These are phyloP conservation scores for Brachirus orientalis DNA, from an alignment of 2,113 vertebrate species.

Conservation along the genomic window DNA sequence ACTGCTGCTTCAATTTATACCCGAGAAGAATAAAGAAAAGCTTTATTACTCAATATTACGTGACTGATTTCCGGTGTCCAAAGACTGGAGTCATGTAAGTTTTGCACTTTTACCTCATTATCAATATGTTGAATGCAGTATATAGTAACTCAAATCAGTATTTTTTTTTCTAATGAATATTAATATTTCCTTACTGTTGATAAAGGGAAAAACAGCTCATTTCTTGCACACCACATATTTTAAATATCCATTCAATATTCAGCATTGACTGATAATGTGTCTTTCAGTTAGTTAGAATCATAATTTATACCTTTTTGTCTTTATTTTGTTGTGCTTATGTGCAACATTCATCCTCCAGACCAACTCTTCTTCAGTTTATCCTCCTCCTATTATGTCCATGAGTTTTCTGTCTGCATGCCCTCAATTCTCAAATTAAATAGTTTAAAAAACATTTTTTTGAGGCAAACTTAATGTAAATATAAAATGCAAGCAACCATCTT, in stretches of 20 bases:
- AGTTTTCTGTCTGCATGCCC: too few relatives aligned
- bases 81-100: constrained; percentile 61
- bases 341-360: neutral
- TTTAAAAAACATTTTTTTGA: too few relatives aligned
- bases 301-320: neutral
- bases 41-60: accelerated
- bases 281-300: too few relatives aligned
- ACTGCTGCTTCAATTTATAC: constrained; percentile 66
- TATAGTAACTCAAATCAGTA: too few relatives aligned
- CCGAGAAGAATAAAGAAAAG: accelerated
- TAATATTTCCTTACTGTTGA: too few relatives aligned
- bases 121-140: neutral
- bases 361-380: neutral
- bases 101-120: neutral
- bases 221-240: too few relatives aligned
- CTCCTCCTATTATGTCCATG: too few relatives aligned
- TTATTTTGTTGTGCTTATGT: neutral
- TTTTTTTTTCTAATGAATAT: too few relatives aligned
- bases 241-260: too few relatives aligned
- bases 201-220: too few relatives aligned
- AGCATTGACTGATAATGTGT: too few relatives aligned
- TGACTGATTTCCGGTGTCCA: constrained; percentile 31
- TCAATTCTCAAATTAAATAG: too few relatives aligned
- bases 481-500: neutral
- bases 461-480: neutral